Conservation (phyloP, 2,797 vertebrate genomes). For the Pitangus sulphuratus region DNA sequence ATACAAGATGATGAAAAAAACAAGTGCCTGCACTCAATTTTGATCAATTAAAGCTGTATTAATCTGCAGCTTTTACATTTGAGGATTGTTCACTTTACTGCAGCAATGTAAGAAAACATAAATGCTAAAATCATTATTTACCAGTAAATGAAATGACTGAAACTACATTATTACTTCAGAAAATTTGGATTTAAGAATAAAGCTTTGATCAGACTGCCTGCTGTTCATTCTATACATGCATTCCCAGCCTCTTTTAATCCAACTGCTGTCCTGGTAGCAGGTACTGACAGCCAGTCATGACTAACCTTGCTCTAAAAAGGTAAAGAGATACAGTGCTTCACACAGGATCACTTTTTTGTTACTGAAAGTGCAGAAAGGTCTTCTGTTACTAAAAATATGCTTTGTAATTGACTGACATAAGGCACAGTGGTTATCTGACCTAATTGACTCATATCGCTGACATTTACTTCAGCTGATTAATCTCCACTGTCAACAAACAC, state of each 20-base stretch:
- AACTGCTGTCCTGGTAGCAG: neutral
- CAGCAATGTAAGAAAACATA: conserved; percentile 25
- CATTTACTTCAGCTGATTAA: conserved; percentile 21
- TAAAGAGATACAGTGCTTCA: neutral
- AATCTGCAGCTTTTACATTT: conserved; percentile 48
- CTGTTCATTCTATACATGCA: neutral
- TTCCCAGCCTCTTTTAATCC: neutral
- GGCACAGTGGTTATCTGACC: conserved; percentile 16
- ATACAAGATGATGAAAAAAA: conserved; percentile 57
- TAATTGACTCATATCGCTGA: neutral
- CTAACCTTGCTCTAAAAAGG: neutral
- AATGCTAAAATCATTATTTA: conserved; percentile 49
- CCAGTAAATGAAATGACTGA: conserved; percentile 11
- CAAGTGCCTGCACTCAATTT: conserved; percentile 56
- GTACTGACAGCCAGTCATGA: neutral
- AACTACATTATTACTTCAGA: conserved; percentile 2
- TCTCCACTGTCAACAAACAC: neutral
- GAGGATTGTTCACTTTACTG: conserved; percentile 43
- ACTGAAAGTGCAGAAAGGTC: neutral
- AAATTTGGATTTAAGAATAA: neutral
- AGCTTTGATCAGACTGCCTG: neutral
- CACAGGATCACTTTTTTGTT: neutral
- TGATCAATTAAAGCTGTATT: conserved; percentile 61
- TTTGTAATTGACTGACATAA: conserved; percentile 10
- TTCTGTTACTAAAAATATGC: neutral